phyloP scores from a whole-genome alignment of 2,888 invertebrate genomes.

The Diaprepes abbreviatus region DNA sequence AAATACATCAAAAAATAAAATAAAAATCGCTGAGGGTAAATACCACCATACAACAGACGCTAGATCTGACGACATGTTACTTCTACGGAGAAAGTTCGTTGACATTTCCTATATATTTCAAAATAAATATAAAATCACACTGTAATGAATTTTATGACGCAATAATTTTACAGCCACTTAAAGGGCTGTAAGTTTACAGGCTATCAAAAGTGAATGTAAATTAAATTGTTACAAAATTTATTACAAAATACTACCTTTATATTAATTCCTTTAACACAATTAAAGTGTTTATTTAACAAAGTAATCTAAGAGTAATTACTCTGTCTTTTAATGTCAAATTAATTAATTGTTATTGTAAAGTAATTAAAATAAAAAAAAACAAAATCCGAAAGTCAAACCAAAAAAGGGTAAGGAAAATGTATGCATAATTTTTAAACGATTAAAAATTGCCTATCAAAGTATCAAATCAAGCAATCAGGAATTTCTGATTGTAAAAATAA shows the following conservation, averaged over 20 bases:
- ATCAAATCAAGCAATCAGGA: constrained; percentile 40
- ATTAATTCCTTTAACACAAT: not conserved
- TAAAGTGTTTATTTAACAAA: not conserved
- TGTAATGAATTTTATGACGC: no score
- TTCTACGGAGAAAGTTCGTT: no score
- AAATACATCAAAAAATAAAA: no score
- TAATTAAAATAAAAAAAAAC: not conserved
- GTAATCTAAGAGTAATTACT: not conserved
- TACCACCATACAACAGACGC: no score
- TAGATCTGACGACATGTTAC: no score
- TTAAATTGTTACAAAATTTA: no score
- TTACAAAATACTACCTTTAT: not conserved
- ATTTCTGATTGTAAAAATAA: constrained; percentile 47
- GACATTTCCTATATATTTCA: no score
- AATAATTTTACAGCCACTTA: no score
- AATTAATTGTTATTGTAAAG: constrained; percentile 9
- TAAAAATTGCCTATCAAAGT: constrained; percentile 33
- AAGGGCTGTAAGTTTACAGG: no score
- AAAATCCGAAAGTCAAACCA: not conserved
- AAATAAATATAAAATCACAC: no score
- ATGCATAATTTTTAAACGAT: constrained; percentile 12
- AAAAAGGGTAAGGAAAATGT: constrained; percentile 20
- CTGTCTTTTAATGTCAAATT: constrained; percentile 5
- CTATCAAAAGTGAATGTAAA: no score
- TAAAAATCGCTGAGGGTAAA: no score